A percentile compares a stretch with the other conserved stretches of the same genome.
Conservation (phyloP, 2,113 vertebrate genomes). For the Lasiurus borealis region DNA sequence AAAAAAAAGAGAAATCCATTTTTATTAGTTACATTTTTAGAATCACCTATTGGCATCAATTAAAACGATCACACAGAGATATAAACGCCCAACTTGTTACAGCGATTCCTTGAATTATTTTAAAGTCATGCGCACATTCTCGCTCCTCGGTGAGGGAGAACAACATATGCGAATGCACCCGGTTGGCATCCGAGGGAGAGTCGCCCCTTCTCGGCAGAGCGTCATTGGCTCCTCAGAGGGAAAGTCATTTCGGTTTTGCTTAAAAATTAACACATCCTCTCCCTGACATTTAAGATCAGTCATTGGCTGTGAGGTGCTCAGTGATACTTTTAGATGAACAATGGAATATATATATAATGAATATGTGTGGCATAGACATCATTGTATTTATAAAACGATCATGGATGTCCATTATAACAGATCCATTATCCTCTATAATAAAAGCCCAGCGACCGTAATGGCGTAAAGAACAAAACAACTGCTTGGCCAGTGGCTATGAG, state of each 20-base stretch:
- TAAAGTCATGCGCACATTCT: constrained; percentile 56
- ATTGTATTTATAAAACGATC: not conserved
- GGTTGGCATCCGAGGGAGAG: constrained; percentile 73
- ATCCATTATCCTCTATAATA: not conserved
- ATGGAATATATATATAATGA: not conserved
- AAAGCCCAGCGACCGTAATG: too few species aligned
- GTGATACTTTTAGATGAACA: constrained; percentile 74
- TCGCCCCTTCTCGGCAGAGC: constrained; percentile 65
- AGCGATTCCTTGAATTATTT: constrained; percentile 51
- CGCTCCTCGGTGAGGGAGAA: constrained; percentile 64
- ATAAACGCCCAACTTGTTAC: not conserved
- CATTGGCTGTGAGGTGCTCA: constrained; percentile 79
- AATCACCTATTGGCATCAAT: constrained; percentile 11
- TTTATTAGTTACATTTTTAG: constrained; percentile 26
- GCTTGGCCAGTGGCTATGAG: too few species aligned
- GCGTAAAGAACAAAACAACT: too few species aligned
- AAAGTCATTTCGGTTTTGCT: constrained; percentile 77
- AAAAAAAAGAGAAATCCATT: not conserved
- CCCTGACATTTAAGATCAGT: constrained; percentile 80
- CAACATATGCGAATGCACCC: constrained; percentile 73
- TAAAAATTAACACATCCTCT: constrained; percentile 81
- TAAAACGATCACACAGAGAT: constrained; percentile 24
- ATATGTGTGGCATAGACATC: not conserved
- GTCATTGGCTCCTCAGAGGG: constrained; percentile 66
- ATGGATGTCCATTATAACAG: not conserved